Conservation (phyloP, 1,140 invertebrate species). For the Leptopilina clavipes region DNA sequence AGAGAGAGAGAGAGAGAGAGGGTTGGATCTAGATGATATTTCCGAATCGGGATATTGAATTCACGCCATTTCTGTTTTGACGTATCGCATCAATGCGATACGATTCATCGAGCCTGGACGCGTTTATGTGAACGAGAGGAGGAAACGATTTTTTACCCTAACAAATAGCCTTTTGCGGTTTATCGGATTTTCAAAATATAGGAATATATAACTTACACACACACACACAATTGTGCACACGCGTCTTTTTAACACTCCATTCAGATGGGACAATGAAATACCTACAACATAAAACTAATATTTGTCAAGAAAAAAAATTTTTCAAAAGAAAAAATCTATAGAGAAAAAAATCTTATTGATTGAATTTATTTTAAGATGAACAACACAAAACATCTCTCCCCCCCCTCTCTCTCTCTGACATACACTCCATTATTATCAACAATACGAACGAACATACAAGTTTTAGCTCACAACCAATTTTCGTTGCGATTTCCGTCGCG, state of each 20-base stretch:
- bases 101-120: slow-evolving; percentile 56
- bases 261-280: no score
- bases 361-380: no score
- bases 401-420: no score
- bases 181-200: slow-evolving; percentile 64
- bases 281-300: no score
- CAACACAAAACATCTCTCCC: no score
- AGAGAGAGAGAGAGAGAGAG: neutral
- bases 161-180: slow-evolving; percentile 74
- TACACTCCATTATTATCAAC: slow-evolving; percentile 41
- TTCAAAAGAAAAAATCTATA: no score
- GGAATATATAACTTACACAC: slow-evolving; percentile 40
- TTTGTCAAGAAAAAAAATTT: no score
- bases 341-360: no score
- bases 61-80: slow-evolving; percentile 73
- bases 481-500: slow-evolving; percentile 57
- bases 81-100: slow-evolving; percentile 65
- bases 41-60: slow-evolving; percentile 70
- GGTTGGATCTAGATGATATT: slow-evolving; percentile 44
- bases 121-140: slow-evolving; percentile 59
- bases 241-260: slow-evolving; percentile 34
- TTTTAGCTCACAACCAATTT: slow-evolving; percentile 54
- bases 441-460: slow-evolving; percentile 48
- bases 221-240: no score
- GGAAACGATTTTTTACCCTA: slow-evolving; percentile 72